phyloP scores from a whole-genome alignment of 2,888 invertebrate species.

The Trichacis sp. region DNA sequence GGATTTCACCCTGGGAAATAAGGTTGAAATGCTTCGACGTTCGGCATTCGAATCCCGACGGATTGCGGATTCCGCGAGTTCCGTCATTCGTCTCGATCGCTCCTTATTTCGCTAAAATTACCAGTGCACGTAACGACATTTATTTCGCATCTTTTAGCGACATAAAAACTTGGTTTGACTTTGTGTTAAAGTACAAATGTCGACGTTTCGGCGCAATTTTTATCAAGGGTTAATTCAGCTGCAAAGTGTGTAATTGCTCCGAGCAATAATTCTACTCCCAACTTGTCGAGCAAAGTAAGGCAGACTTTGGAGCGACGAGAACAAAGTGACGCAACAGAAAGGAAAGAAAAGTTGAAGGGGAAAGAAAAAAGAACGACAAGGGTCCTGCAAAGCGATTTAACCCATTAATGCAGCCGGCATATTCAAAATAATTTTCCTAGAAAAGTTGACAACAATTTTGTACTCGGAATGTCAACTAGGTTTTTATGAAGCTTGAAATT shows the following conservation, averaged over 20 bases:
- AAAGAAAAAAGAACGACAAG: background rate
- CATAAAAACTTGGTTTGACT: conserved; percentile 11
- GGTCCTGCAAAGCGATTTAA: no score
- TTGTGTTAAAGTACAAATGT: conserved; percentile 32
- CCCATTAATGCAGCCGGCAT: conserved; percentile 13
- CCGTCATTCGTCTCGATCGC: conserved; percentile 57
- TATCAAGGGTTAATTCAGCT: conserved; percentile 36
- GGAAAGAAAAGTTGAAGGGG: background rate
- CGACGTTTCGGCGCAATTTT: conserved; percentile 26
- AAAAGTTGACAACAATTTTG: no score
- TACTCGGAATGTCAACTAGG: no score
- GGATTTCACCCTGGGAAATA: conserved; percentile 35
- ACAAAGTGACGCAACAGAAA: conserved; percentile 13
- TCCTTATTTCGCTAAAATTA: conserved; percentile 50
- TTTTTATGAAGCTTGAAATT: no score
- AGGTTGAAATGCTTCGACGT: conserved; percentile 51
- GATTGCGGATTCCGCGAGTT: conserved; percentile 63
- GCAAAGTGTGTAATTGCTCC: conserved; percentile 15
- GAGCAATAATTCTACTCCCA: conserved; percentile 32
- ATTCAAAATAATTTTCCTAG: no score
- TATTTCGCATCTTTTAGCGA: no score
- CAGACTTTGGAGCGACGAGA: conserved; percentile 20
- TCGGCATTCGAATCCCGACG: conserved; percentile 59
- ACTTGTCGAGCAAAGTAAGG: conserved; percentile 26
- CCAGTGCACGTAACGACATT: conserved; percentile 8